These are phyloP conservation scores for Sminthurinus signatus DNA, from an alignment of 1,140 invertebrate species.

Conservation along the genomic window DNA sequence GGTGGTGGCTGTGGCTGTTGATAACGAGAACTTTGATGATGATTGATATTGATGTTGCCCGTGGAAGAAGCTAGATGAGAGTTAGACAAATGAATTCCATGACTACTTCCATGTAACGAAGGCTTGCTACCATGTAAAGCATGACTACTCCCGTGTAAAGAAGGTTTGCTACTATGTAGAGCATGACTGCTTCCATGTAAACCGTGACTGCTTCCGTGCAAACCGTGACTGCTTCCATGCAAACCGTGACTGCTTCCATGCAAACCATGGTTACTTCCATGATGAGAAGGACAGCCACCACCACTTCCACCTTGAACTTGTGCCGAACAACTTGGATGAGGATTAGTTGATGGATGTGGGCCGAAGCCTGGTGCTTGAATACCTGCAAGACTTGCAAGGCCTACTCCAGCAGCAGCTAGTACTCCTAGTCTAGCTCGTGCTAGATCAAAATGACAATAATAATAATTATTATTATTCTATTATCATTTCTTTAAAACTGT, in stretches of 20 bases:
- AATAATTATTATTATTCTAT: no score
- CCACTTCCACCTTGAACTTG: conserved; percentile 26
- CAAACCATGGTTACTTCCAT: background rate
- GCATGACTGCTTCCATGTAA: background rate
- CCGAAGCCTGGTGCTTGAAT: conserved; percentile 51
- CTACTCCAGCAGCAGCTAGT: conserved; percentile 38
- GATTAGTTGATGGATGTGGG: conserved; percentile 69
- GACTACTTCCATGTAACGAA: background rate
- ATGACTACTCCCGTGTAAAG: background rate
- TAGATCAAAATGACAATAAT: no score
- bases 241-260: background rate
- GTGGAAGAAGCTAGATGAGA: background rate
- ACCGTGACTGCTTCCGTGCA: background rate
- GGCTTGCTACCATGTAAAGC: background rate
- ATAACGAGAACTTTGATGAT: conserved; percentile 7
- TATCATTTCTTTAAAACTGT: no score
- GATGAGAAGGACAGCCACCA: background rate
- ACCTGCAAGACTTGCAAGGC: conserved; percentile 38
- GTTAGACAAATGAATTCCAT: background rate
- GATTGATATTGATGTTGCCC: conserved; percentile 4
- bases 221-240: background rate
- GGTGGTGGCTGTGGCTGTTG: conserved; percentile 4
- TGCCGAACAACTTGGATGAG: conserved; percentile 63
- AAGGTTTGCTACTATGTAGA: background rate
- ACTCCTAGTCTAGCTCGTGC: conserved; percentile 34